Evolutionary conservation across 2,888 invertebrate species (phyloP), one percentile per base, ranked within the genome.

Genomic region (Anaspis maculata): DNA sequence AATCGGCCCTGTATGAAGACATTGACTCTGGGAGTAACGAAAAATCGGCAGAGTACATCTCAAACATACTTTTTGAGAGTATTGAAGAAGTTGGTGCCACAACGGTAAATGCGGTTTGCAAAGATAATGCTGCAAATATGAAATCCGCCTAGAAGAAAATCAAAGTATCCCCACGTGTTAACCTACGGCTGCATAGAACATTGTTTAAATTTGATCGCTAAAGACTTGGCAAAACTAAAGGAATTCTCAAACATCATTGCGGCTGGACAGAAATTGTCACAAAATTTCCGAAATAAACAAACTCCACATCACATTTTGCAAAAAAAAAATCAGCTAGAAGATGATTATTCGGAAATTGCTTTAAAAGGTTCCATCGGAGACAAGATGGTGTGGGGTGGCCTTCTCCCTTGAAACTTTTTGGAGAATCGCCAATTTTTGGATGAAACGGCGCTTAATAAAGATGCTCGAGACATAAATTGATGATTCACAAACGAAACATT

Each of bases 141-240:
- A 27, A 29, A 25, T 24, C 15, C 11, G 32, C 37, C 2, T 37
- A 33, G 33, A 15, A 10, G 4, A 15, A 16, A 32, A 24, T 19
- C 3, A 3, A 24, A 13, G 19, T 37, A 28, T 28, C 32, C 32
- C 22, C 36, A 37, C 30, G 10, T 39, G 9, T 14, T 26, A 16
- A 24, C n/a, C 21, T 37, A 32, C 14, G 36, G 39, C 3, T 39
- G 36, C 15, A 14, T 32, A 3, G 35, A 31, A 7, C 36, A 39
- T 22, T n/a, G 27, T 4, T 13, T 30, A 26, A 36, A 36, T 36
- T 19, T 35, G n/a, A 13, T 36, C 3, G n/a, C 16, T 3, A 36
- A 36, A 30, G 36, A 36, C 19, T 5, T 36, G 10, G 6, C 15
- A n/a, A 9, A n/a, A 7, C 4, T 12, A 13, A 12, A 12, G 13